Evolutionary conservation across 2,797 vertebrate species (phyloP).

Genomic region (Pangasius mekongensis): DNA sequence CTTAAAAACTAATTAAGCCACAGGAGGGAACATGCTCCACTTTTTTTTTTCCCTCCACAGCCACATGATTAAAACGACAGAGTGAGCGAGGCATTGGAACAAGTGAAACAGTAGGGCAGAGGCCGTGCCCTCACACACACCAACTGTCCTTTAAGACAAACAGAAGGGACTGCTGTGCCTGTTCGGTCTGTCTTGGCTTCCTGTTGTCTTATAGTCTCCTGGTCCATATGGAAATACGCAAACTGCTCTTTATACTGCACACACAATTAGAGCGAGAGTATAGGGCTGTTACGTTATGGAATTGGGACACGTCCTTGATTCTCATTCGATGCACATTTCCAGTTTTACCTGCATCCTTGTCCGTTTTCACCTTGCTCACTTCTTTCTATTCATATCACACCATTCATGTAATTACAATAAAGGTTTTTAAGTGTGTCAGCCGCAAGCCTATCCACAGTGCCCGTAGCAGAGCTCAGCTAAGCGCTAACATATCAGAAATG

Average conservation of each 20-base stretch:
- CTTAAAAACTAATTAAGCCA: conserved; percentile 63
- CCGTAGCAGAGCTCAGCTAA: background rate
- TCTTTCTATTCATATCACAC: conserved; percentile 33
- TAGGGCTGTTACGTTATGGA: conserved; percentile 33
- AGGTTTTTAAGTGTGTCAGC: conserved; percentile 13
- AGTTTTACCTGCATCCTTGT: conserved; percentile 35
- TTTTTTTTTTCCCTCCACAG: conserved; percentile 42
- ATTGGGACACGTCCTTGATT: conserved; percentile 45
- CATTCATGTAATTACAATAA: conserved; percentile 37
- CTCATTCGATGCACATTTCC: conserved; percentile 31
- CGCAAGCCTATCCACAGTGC: background rate
- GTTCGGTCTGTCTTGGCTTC: background rate
- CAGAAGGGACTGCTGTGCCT: conserved; percentile 11
- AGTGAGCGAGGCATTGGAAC: conserved; percentile 35
- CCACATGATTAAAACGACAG: conserved; percentile 48
- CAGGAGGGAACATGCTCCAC: conserved; percentile 60
- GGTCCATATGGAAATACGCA: background rate
- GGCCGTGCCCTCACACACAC: conserved; percentile 13
- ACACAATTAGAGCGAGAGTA: conserved; percentile 16
- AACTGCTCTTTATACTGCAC: conserved; percentile 4
- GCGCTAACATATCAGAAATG: background rate
- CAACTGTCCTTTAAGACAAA: conserved; percentile 29
- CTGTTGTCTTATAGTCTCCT: background rate
- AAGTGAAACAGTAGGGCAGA: conserved; percentile 26
- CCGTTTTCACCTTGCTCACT: conserved; percentile 28